phyloP scores from a whole-genome alignment of 2,113 vertebrate species.

The Alces alces region DNA sequence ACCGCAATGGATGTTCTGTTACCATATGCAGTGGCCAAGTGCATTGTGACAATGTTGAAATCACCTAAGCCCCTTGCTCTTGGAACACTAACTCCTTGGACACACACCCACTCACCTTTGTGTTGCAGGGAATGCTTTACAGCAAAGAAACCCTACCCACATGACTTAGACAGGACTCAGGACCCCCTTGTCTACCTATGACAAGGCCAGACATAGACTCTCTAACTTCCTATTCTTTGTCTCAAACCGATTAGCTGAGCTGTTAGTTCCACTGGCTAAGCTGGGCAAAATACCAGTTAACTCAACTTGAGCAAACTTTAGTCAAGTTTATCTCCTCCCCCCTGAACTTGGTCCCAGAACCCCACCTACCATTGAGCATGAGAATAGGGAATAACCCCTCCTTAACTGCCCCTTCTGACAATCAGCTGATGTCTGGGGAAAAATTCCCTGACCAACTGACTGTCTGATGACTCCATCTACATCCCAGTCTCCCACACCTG shows the following conservation, averaged over 20 bases:
- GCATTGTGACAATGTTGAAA: neutral
- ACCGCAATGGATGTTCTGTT: neutral
- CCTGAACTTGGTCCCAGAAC: neutral
- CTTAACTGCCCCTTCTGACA: neutral
- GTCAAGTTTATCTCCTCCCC: neutral
- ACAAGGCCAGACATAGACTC: neutral
- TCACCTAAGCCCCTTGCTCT: neutral
- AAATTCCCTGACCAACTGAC: neutral
- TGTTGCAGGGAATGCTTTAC: neutral
- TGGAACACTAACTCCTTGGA: neutral
- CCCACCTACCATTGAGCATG: neutral
- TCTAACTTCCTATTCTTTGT: neutral
- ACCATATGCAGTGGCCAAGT: neutral
- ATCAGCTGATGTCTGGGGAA: neutral
- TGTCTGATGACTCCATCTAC: neutral
- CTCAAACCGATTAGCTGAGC: neutral
- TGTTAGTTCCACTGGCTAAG: neutral
- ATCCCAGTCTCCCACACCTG: neutral
- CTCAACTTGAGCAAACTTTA: neutral
- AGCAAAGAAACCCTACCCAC: neutral
- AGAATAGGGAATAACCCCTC: neutral
- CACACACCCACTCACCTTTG: neutral
- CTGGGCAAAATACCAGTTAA: neutral
- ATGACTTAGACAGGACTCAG: neutral
- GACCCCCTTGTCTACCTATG: neutral